Percentiles rank a stretch among this genome's conserved stretches.
phyloP scores from a whole-genome alignment of 2,113 vertebrate genomes.

The Dicerorhinus sumatrensis region DNA sequence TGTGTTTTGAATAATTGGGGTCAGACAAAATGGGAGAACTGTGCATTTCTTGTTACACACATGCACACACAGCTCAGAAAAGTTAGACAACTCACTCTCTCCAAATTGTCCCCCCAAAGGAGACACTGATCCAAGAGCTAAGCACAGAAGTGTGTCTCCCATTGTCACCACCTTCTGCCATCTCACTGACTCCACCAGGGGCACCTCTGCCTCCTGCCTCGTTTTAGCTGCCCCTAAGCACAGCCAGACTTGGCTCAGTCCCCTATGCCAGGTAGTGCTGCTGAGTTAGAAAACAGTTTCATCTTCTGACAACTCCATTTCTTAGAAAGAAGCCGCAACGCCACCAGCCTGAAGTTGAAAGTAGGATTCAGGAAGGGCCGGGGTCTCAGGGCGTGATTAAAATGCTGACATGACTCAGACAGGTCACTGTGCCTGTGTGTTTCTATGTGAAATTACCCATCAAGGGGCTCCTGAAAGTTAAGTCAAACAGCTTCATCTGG shows the following conservation, averaged over 20 bases:
- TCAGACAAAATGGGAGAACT: not conserved
- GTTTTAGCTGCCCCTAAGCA: fast-evolving
- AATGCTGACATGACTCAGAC: fast-evolving
- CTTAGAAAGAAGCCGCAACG: not conserved
- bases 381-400: fast-evolving
- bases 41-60: not conserved
- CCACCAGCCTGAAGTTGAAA: not conserved
- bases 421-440: not conserved
- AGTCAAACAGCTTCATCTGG: not conserved
- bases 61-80: fast-evolving
- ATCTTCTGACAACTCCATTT: not conserved
- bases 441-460: not conserved
- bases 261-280: fast-evolving
- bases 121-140: not conserved
- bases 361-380: not conserved
- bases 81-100: not conserved
- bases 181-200: fast-evolving
- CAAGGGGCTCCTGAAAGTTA: not conserved
- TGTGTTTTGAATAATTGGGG: not conserved
- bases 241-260: fast-evolving
- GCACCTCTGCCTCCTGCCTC: fast-evolving
- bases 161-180: not conserved
- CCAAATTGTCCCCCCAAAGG: not conserved
- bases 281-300: not conserved
- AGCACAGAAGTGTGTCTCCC: fast-evolving